phyloP scores from a whole-genome alignment of 37 sponge, comb jelly and placozoan genomes.

The Halisarca cf. caerulea region DNA sequence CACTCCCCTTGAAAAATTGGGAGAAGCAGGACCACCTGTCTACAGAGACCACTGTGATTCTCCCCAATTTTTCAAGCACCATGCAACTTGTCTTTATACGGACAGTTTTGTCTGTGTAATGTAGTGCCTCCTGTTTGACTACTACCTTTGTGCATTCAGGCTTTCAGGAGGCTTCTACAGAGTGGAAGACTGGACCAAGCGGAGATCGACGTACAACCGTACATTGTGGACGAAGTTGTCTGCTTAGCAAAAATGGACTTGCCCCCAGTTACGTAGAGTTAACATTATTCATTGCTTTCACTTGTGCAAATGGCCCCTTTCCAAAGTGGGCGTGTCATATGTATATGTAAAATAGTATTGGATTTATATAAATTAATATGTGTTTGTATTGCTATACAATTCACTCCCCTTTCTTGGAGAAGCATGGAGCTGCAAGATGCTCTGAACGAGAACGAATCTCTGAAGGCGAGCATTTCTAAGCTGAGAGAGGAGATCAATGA shows the following conservation, averaged over 20 bases:
- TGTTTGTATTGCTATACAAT: background rate
- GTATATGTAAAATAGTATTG: background rate
- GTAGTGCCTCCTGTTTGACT: too few species aligned
- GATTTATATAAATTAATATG: background rate
- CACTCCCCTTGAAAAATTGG: too few species aligned
- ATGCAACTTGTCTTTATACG: too few species aligned
- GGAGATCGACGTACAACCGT: conserved; percentile 63
- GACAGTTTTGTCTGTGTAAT: too few species aligned
- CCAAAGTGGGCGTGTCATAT: background rate
- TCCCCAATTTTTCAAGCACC: too few species aligned
- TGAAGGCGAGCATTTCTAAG: background rate
- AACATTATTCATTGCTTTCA: too few species aligned
- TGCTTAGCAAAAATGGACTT: conserved; percentile 50
- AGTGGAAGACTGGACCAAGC: conserved; percentile 37
- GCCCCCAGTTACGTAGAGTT: too few species aligned
- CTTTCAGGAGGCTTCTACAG: conserved; percentile 51
- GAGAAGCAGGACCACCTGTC: too few species aligned
- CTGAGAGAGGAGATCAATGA: background rate
- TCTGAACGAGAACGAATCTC: background rate
- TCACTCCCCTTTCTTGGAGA: too few species aligned
- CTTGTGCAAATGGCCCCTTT: background rate
- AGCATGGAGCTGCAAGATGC: background rate
- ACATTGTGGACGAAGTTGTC: conserved; percentile 73
- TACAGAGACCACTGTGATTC: too few species aligned
- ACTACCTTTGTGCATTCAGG: too few species aligned